phyloP scores from a whole-genome alignment of 2,797 vertebrate species.

The Acanthurus lineatus region DNA sequence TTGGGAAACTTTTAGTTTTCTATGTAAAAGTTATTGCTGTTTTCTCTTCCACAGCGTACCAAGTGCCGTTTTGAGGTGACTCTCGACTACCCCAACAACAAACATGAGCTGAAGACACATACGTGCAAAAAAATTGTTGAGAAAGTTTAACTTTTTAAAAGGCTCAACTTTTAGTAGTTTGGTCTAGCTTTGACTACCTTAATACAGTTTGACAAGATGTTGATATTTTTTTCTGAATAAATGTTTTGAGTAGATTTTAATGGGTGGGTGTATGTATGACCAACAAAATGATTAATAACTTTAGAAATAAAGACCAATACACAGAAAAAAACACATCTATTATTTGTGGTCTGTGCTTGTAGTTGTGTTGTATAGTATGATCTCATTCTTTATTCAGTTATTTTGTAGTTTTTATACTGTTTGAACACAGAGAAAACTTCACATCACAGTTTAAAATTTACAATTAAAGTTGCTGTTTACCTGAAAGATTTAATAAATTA shows the following conservation, averaged over 20 bases:
- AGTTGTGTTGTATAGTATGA: not conserved
- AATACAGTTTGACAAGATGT: conserved; percentile 16
- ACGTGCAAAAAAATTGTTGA: conserved; percentile 57
- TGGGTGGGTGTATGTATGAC: not conserved
- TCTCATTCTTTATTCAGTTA: not conserved
- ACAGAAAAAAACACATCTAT: not conserved
- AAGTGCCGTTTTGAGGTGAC: conserved; percentile 72
- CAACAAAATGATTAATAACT: conserved; percentile 4
- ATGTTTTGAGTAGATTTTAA: conserved; percentile 14
- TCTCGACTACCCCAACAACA: conserved; percentile 47
- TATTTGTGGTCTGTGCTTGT: not conserved
- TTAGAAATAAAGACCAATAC: not conserved
- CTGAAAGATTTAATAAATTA: not conserved
- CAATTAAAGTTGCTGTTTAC: not conserved
- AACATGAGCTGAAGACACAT: conserved; percentile 8
- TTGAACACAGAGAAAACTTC: not conserved
- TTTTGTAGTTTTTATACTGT: not conserved
- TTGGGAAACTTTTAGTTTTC: not conserved
- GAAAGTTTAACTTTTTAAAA: conserved; percentile 1
- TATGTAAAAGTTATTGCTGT: not conserved
- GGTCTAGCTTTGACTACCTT: not conserved
- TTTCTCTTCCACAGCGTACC: conserved; percentile 65
- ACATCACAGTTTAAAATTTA: not conserved
- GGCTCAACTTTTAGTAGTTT: too few relatives aligned
- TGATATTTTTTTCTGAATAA: conserved; percentile 4